Conservation (phyloP, 1,140 invertebrate genomes). For the Venustaconcha ellipsiformis region DNA sequence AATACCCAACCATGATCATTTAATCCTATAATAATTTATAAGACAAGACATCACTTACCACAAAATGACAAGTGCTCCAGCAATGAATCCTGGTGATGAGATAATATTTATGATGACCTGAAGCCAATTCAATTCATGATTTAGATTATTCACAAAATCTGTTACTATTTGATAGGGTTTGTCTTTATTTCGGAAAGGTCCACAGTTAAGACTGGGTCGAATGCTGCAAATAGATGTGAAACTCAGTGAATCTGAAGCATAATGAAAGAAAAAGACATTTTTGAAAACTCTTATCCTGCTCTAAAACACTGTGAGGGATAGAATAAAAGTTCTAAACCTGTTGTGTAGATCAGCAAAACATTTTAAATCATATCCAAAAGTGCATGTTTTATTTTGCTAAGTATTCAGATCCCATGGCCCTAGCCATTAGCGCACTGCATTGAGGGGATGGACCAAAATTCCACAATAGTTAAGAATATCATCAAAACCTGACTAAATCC, state of each 20-base stretch:
- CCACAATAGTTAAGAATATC: too few species aligned
- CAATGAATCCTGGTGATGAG: constrained; percentile 51
- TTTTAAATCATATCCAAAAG: too few species aligned
- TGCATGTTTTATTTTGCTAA: too few species aligned
- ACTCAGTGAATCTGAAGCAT: neutral
- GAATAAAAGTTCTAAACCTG: too few species aligned
- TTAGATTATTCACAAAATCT: constrained; percentile 36
- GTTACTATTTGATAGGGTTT: constrained; percentile 49
- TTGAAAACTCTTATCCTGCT: neutral
- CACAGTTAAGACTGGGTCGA: constrained; percentile 53
- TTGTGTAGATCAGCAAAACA: too few species aligned
- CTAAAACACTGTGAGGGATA: too few species aligned
- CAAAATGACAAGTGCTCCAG: constrained; percentile 44
- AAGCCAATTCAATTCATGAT: constrained; percentile 25
- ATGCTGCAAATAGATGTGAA: constrained; percentile 40
- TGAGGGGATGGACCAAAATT: too few species aligned
- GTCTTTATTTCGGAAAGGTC: constrained; percentile 47
- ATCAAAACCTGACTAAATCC: too few species aligned
- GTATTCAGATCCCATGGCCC: too few species aligned
- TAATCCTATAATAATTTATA: neutral
- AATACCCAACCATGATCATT: too few species aligned
- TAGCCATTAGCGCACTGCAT: too few species aligned
- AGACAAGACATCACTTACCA: constrained; percentile 37
- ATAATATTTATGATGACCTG: constrained; percentile 44
- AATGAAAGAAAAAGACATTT: neutral